Conservation (phyloP, 2,797 vertebrate genomes). For the Syngnathus rostellatus region DNA sequence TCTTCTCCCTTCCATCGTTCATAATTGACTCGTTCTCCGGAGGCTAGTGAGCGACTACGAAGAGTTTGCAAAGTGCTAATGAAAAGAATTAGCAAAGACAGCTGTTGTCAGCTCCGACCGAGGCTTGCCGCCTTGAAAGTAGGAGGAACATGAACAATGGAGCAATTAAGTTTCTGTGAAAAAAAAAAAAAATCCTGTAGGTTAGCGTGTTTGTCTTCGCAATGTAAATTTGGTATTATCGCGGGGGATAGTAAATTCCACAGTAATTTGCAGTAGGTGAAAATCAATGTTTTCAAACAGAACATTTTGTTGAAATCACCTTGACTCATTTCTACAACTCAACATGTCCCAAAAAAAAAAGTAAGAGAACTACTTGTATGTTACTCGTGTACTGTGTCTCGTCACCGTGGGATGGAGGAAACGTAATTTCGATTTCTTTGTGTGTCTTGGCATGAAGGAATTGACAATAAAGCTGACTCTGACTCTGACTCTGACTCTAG, state of each 20-base stretch:
- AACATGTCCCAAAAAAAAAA: background rate
- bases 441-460: too few species aligned
- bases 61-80: slow-evolving; percentile 7
- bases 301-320: background rate
- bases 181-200: background rate
- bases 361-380: too few species aligned
- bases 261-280: background rate
- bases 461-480: too few species aligned
- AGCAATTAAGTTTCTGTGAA: background rate
- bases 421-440: too few species aligned
- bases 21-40: slow-evolving; percentile 5
- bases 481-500: too few species aligned
- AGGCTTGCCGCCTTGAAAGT: background rate
- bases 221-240: background rate
- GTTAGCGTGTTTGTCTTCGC: too few species aligned
- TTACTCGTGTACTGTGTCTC: too few species aligned
- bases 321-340: background rate
- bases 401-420: too few species aligned
- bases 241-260: background rate
- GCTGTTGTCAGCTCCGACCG: background rate
- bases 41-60: background rate
- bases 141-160: background rate
- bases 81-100: slow-evolving; percentile 7
- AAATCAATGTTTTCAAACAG: background rate
- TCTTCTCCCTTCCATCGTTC: background rate